Evolutionary conservation across 2,113 vertebrate species (phyloP), one percentile per base, ranked within the genome.

Genomic region (Climacteris rufus): DNA sequence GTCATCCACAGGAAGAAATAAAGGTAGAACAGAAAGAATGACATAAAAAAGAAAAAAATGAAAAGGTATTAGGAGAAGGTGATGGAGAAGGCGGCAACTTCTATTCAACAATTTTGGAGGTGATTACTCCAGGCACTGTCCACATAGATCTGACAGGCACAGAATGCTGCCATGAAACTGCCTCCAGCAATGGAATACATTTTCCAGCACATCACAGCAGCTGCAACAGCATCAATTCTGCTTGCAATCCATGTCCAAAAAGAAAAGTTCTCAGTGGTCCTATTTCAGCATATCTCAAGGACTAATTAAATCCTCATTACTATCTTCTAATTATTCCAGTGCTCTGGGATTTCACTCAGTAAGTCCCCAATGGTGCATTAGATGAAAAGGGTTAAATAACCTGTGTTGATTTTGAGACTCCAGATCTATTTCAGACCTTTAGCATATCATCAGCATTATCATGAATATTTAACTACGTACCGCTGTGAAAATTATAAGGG

Each of bases 231-330:
- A 87, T 91, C 96, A 90, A 59, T 91, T 97, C 94, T 89, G 89
- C 87, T 92, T 81, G 83, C 90, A 66, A 82, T 91, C 94, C 72
- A 31, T 80, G 97, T 98, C 97, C 94, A 89, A 96, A 96, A 96
- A 96, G 96, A 83, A 94, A 96, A 97, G 94, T 97, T 97, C 95
- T 96, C 94, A 94, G 96, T 84, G 96, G 97, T 96, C 97, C 97
- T 97, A 97, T 94, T 97, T 96, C 95, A 92, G 94, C 80, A 68
- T 94, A 97, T 97, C 97, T 98, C 97, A 97, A 98, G 97, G 98
- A 98, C 98, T 98, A 98, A 98, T 98, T 98, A 98, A 98, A 98
- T 97, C 95, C 97, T 98, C 97, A 98, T 98, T 98, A 98, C 93
- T 91, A 95, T 94, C 96, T 97, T 98, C 97, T 98, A 98, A 98